Percentiles rank a stretch among this genome's conserved stretches.
phyloP scores from a whole-genome alignment of 2,113 vertebrate species.

The Pelmatolapia mariae region DNA sequence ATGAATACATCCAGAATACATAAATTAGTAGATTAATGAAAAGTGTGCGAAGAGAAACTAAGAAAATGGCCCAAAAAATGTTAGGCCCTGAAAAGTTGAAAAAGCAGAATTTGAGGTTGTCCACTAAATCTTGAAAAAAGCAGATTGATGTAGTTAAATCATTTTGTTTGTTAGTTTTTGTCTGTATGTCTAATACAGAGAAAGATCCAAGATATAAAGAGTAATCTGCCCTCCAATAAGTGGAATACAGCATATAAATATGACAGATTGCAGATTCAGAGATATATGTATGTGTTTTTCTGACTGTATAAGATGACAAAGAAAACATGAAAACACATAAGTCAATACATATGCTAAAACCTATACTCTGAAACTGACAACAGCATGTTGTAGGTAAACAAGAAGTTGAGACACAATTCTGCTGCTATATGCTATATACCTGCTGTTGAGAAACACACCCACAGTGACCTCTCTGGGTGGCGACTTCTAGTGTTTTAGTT shows the following conservation, averaged over 20 bases:
- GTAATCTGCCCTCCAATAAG: neutral
- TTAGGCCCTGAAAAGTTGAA: neutral
- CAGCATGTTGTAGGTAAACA: neutral
- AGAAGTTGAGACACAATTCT: accelerated
- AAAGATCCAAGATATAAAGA: neutral
- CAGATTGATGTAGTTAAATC: neutral
- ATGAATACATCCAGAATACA: neutral
- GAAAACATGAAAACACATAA: neutral
- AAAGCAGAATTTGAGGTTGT: neutral
- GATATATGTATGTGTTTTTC: neutral
- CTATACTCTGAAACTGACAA: neutral
- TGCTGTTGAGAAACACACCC: neutral
- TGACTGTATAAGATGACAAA: neutral
- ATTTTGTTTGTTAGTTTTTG: neutral
- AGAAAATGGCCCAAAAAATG: neutral
- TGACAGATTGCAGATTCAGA: neutral
- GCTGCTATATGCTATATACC: neutral
- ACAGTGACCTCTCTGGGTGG: neutral
- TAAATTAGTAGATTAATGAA: neutral
- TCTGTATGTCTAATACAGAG: neutral
- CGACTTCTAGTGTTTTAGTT: neutral
- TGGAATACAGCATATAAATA: neutral
- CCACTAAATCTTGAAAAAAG: neutral
- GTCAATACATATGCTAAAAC: neutral
- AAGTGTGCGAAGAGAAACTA: neutral